Percentiles rank a stretch among this genome's conserved stretches.
phyloP scores from a whole-genome alignment of 2,113 vertebrate genomes.

The Daphoenositta chrysoptera region DNA sequence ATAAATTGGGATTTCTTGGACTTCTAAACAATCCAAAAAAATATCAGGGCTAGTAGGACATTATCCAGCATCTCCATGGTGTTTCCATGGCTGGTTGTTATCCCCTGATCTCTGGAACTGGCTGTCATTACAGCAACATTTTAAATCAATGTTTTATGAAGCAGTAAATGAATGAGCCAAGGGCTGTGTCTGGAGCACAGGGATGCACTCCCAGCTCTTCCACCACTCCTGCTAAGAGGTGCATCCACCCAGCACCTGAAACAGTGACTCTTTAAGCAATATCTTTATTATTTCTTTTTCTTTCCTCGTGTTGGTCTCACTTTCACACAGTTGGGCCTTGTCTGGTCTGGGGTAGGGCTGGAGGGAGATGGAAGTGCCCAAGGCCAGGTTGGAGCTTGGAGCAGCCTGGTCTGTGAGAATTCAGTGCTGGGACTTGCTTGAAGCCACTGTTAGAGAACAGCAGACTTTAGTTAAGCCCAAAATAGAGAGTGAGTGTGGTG shows the following conservation, averaged over 20 bases:
- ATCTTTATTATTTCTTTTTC: neutral
- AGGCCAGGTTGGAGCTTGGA: neutral
- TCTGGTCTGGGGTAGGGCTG: neutral
- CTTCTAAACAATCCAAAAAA: neutral
- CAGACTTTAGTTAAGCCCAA: neutral
- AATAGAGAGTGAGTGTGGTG: neutral
- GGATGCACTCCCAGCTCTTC: neutral
- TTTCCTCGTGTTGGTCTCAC: rapidly evolving
- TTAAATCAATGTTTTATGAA: rapidly evolving
- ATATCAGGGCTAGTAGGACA: rapidly evolving
- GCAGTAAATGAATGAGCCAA: neutral
- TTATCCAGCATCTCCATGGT: neutral
- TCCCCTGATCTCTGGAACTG: neutral
- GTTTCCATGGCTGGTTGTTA: neutral
- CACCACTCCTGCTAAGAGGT: neutral
- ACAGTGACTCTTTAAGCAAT: neutral
- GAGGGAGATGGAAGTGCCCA: neutral
- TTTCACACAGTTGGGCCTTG: rapidly evolving
- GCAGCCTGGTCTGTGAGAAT: neutral
- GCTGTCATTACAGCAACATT: neutral
- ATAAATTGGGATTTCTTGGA: neutral
- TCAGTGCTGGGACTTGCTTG: neutral
- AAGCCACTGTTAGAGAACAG: neutral
- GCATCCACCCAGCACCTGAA: neutral
- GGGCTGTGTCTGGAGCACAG: neutral